Conservation (phyloP, 2,888 invertebrate species). For the Acleris emargana region DNA sequence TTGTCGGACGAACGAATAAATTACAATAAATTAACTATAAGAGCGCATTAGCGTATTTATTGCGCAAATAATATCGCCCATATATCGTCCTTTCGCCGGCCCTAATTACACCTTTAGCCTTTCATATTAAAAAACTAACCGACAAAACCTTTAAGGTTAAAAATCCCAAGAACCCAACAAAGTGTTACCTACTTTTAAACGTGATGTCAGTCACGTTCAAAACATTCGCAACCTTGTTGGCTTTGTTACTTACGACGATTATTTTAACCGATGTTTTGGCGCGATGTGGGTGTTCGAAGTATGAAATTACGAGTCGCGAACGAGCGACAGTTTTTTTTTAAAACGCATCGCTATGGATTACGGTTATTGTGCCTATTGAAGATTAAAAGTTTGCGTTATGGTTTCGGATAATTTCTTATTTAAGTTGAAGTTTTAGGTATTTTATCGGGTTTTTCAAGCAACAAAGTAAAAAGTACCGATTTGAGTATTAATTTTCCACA, state of each 20-base stretch:
- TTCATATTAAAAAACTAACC: neutral
- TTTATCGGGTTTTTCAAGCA: neutral
- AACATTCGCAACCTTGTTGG: slow-evolving; percentile 57
- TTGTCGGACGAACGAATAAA: slow-evolving; percentile 13
- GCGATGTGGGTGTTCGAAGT: slow-evolving; percentile 81
- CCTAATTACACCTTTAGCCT: slow-evolving; percentile 31
- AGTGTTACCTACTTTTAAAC: neutral
- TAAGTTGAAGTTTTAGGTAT: slow-evolving; percentile 46
- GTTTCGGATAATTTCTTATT: slow-evolving; percentile 49
- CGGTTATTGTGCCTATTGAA: slow-evolving; percentile 32
- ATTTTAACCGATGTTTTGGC: slow-evolving; percentile 71
- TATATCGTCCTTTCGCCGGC: slow-evolving; percentile 27
- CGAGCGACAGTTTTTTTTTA: slow-evolving; percentile 58
- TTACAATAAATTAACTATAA: slow-evolving; percentile 21
- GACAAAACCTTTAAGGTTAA: neutral
- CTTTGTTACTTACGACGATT: neutral
- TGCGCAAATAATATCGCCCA: slow-evolving; percentile 33
- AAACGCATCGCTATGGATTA: slow-evolving; percentile 26
- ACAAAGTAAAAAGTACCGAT: too few species aligned
- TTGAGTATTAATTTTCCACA: too few species aligned
- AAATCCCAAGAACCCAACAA: neutral
- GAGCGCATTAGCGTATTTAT: slow-evolving; percentile 32
- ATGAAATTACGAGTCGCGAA: slow-evolving; percentile 61
- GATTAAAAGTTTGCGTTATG: slow-evolving; percentile 26
- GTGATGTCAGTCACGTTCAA: neutral